Percentiles rank a stretch among this genome's conserved stretches.
Evolutionary conservation across 2,113 vertebrate species (phyloP).

Genomic region (Aphyosemion australe): DNA sequence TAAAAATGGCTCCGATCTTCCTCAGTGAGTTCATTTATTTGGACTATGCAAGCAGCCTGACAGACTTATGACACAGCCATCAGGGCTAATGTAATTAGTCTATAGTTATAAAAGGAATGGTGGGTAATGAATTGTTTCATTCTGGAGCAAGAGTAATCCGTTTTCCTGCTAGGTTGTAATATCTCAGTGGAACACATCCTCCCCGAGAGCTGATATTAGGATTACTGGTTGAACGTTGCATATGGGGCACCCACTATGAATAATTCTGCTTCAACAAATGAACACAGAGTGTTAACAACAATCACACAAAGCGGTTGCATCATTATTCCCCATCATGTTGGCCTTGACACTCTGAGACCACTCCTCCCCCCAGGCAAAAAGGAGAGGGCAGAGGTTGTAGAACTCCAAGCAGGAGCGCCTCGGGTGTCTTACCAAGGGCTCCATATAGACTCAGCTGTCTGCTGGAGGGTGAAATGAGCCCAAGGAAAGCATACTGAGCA

Average conservation of each 20-base stretch:
- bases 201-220: conserved; percentile 30
- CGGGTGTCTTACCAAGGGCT: conserved; percentile 61
- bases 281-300: conserved; percentile 35
- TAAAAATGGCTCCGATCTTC: conserved; percentile 52
- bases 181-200: conserved; percentile 53
- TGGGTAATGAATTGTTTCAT: conserved; percentile 71
- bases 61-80: conserved; percentile 70
- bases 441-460: conserved; percentile 69
- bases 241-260: conserved; percentile 23
- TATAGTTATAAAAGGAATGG: conserved; percentile 76
- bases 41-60: conserved; percentile 61
- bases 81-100: conserved; percentile 71
- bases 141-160: conserved; percentile 61
- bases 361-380: conserved; percentile 46
- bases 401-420: conserved; percentile 67
- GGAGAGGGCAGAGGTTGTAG: conserved; percentile 49
- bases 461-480: conserved; percentile 82
- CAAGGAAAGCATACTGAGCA: conserved; percentile 74
- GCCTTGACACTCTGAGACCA: conserved; percentile 59
- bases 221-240: conserved; percentile 34
- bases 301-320: conserved; percentile 30
- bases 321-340: conserved; percentile 72
- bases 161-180: conserved; percentile 61
- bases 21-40: conserved; percentile 59
- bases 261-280: conserved; percentile 51